phyloP scores from a whole-genome alignment of 2,888 invertebrate species.

The Acleris sparsana region DNA sequence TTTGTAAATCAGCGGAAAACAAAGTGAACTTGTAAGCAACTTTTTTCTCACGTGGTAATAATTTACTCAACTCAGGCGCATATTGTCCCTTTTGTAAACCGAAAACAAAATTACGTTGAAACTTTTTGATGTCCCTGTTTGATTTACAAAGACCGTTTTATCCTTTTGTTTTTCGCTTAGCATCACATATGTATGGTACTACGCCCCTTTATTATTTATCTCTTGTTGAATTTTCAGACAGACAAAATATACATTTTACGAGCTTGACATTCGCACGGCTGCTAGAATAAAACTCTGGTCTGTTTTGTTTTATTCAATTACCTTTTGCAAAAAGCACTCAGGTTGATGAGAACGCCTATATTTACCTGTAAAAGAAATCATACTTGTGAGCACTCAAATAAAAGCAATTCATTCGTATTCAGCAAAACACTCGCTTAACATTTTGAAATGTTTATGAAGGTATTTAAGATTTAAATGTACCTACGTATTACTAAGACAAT shows the following conservation, averaged over 20 bases:
- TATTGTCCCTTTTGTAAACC: no score
- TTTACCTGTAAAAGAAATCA: constrained; percentile 31
- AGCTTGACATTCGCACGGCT: constrained; percentile 29
- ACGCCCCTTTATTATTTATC: not conserved
- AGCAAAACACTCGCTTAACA: no score
- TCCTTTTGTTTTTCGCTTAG: constrained; percentile 10
- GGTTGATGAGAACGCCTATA: not conserved
- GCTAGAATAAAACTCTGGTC: constrained; percentile 13
- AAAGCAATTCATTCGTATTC: not conserved
- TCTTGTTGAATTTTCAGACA: not conserved
- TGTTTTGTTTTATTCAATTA: constrained; percentile 15
- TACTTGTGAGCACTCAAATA: not conserved
- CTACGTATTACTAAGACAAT: no score
- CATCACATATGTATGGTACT: not conserved
- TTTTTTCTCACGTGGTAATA: no score
- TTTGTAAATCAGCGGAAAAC: no score
- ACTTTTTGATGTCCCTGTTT: not conserved
- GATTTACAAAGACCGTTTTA: constrained; percentile 6
- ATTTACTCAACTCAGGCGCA: no score
- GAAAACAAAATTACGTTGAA: no score
- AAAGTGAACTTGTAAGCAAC: no score
- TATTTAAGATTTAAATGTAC: no score
- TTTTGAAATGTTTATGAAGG: no score
- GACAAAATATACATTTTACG: constrained; percentile 1
- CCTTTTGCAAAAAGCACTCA: constrained; percentile 14